These are phyloP conservation scores for Trachelus tabidus DNA, from an alignment of 2,888 invertebrate species.

Conservation along the genomic window DNA sequence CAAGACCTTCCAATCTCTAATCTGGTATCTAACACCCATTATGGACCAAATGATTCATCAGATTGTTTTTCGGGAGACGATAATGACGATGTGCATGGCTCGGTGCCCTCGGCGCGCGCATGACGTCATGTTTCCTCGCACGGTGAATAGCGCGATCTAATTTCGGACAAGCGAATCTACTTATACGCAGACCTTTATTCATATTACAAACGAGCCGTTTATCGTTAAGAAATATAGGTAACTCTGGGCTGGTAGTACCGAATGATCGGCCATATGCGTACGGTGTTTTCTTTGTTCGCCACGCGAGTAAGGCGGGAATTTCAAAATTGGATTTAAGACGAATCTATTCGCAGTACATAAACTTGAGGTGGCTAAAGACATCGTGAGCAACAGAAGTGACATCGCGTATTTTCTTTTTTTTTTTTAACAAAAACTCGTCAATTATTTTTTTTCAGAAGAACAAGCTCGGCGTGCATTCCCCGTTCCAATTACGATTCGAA, in stretches of 20 bases:
- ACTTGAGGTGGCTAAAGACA: neutral
- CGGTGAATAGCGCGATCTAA: constrained; percentile 59
- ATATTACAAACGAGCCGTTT: constrained; percentile 59
- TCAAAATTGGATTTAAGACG: neutral
- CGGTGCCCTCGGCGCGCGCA: constrained; percentile 30
- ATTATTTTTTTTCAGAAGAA: neutral
- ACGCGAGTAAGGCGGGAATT: neutral
- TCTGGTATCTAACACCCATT: neutral
- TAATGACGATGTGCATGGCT: constrained; percentile 26
- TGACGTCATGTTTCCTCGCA: constrained; percentile 55
- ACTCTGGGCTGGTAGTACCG: neutral
- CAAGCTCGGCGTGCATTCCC: neutral
- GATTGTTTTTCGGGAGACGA: constrained; percentile 34
- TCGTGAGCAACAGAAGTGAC: neutral
- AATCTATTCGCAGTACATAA: neutral
- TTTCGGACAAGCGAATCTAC: constrained; percentile 51
- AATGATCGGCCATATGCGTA: neutral
- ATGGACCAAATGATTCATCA: neutral
- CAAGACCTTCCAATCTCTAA: neutral
- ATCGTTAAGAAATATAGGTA: neutral
- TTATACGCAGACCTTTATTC: constrained; percentile 60
- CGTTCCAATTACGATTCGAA: neutral
- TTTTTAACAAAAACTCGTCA: neutral
- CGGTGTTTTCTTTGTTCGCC: neutral
- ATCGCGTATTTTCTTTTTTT: neutral